Evolutionary conservation across 2,888 invertebrate species (phyloP).

Genomic region (Cremastinae sp.): DNA sequence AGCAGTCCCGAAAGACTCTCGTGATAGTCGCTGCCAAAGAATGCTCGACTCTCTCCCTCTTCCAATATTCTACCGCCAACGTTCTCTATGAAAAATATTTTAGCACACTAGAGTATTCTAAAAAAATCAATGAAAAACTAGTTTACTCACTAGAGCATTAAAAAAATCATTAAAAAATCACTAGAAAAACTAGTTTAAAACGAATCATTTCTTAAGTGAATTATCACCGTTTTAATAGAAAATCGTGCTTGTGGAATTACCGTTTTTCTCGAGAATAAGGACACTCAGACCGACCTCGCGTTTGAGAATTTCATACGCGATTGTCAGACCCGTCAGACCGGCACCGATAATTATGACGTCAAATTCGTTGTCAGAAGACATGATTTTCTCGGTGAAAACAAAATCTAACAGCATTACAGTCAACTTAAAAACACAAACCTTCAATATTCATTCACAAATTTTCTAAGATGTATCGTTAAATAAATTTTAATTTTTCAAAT

Average conservation of each 20-base stretch:
- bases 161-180: too few relatives aligned
- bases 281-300: constrained; percentile 67
- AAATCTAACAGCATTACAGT: too few relatives aligned
- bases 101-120: too few relatives aligned
- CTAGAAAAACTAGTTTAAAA: not conserved
- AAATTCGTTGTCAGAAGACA: constrained; percentile 63
- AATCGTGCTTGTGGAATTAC: constrained; percentile 60
- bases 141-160: too few relatives aligned
- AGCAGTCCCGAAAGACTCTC: constrained; percentile 60
- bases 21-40: constrained; percentile 65
- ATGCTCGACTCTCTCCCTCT: constrained; percentile 59
- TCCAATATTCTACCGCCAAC: constrained; percentile 63
- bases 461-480: too few relatives aligned
- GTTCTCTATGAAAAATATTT: constrained; percentile 40
- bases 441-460: too few relatives aligned
- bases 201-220: constrained; percentile 10
- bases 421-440: too few relatives aligned
- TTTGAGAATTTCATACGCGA: constrained; percentile 68
- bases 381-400: too few relatives aligned
- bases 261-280: constrained; percentile 68
- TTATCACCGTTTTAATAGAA: too few relatives aligned
- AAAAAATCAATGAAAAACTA: too few relatives aligned
- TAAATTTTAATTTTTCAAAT: too few relatives aligned
- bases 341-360: constrained; percentile 72
- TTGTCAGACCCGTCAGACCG: constrained; percentile 71